Conservation (phyloP, 2,797 vertebrate species). For the Syngnathus acus region DNA sequence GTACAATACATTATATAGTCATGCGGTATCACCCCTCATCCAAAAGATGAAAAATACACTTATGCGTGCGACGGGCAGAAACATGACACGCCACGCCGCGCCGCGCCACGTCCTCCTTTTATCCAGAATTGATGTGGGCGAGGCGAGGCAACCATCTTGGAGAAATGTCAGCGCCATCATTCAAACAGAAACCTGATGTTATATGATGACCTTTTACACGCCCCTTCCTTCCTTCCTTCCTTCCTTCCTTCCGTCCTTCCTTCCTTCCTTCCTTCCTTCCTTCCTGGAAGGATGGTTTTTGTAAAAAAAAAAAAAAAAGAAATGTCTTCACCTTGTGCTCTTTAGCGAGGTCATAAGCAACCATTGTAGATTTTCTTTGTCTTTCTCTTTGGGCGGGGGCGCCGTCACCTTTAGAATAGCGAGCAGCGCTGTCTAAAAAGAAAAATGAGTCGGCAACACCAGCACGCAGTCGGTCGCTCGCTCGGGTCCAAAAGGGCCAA, state of each 20-base stretch:
- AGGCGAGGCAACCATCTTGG: not conserved
- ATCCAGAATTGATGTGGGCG: not conserved
- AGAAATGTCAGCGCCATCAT: slow-evolving; percentile 7
- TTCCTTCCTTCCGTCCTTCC: no score
- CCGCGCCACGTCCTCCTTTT: no score
- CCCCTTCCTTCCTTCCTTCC: no score
- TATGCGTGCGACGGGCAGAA: no score
- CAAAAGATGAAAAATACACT: not conserved
- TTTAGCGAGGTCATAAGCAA: not conserved
- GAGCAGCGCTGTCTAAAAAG: not conserved
- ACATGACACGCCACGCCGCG: no score
- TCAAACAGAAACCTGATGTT: slow-evolving; percentile 1
- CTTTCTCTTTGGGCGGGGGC: not conserved
- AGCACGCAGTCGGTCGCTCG: not conserved
- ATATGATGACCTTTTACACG: not conserved
- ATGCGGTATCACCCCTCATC: no score
- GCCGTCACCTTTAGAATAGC: not conserved
- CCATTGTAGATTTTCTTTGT: slow-evolving; percentile 1
- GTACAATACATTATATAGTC: no score
- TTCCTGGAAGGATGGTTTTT: no score
- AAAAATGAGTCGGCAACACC: slow-evolving; percentile 3
- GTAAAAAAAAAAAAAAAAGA: no score
- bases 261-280: no score
- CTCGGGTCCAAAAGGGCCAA: slow-evolving; percentile 3
- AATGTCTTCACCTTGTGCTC: not conserved